A percentile compares a stretch with the other conserved stretches of the same genome.
Conservation (phyloP, 2,888 invertebrate species). For the Volucella zonaria region DNA sequence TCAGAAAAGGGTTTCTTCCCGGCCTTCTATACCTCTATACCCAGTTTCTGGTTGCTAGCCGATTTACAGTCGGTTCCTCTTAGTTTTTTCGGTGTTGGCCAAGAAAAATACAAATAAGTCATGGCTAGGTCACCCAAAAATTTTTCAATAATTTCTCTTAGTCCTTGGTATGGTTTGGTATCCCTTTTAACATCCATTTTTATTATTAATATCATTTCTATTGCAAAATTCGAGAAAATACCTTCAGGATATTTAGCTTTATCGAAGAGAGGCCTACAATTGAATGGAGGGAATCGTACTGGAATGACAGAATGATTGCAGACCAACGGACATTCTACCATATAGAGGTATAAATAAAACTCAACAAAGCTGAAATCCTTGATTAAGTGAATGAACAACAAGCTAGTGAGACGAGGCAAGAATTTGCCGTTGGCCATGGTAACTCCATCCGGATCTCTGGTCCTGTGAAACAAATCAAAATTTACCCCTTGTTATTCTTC, state of each 20-base stretch:
- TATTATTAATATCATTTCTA: constrained; percentile 63
- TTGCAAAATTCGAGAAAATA: constrained; percentile 62
- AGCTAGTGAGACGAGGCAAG: constrained; percentile 30
- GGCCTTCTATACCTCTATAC: not conserved
- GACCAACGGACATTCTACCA: no score
- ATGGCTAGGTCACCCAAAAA: constrained; percentile 29
- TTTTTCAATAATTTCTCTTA: constrained; percentile 41
- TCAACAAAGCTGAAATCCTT: constrained; percentile 43
- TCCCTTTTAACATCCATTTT: constrained; percentile 63
- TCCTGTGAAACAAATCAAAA: constrained; percentile 56
- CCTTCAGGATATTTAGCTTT: constrained; percentile 53
- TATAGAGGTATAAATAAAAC: constrained; percentile 41
- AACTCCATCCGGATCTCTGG: constrained; percentile 59
- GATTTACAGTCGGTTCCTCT: no score
- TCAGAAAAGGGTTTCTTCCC: constrained; percentile 26
- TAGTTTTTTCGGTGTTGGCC: not conserved
- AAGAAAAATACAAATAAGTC: constrained; percentile 11
- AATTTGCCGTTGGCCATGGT: constrained; percentile 50
- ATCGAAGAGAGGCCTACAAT: constrained; percentile 11
- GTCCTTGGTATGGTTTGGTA: constrained; percentile 4
- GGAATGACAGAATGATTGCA: no score
- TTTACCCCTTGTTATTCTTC: not conserved
- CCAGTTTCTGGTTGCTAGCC: no score
- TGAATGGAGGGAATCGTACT: constrained; percentile 9
- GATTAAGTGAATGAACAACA: constrained; percentile 66